Percentiles rank a stretch among this genome's conserved stretches.
These are phyloP conservation scores for Drosophila nasuta DNA, from an alignment of 1,140 invertebrate species.

Conservation along the genomic window DNA sequence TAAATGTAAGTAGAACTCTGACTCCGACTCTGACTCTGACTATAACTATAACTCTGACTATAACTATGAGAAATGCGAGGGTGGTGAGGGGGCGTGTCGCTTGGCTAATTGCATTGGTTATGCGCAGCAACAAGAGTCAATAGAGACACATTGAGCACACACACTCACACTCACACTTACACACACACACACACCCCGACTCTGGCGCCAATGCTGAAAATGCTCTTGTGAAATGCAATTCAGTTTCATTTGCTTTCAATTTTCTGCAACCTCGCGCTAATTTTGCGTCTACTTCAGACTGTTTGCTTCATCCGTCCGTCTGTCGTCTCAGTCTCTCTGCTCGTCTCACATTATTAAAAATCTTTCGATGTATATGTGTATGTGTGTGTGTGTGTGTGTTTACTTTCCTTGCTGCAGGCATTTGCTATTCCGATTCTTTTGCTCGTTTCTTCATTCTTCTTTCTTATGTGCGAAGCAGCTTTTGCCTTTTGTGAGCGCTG, in stretches of 20 bases:
- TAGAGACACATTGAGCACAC: constrained; percentile 26
- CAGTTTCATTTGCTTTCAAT: constrained; percentile 79
- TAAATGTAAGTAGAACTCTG: constrained; percentile 72
- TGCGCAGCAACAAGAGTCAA: constrained; percentile 48
- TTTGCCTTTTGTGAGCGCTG: constrained; percentile 28
- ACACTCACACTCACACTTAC: not conserved
- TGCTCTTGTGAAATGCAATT: constrained; percentile 38
- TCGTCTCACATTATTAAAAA: constrained; percentile 19
- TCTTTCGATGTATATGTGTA: not conserved
- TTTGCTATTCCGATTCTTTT: constrained; percentile 34
- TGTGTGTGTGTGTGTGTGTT: constrained; percentile 1
- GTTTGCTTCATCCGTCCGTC: constrained; percentile 1
- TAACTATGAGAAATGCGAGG: not conserved
- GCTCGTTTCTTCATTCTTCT: not conserved
- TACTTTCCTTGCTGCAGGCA: constrained; percentile 34
- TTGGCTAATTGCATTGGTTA: constrained; percentile 70
- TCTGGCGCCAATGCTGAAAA: constrained; percentile 5
- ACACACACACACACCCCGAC: not conserved
- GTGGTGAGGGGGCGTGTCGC: constrained; percentile 31
- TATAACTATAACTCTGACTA: constrained; percentile 10
- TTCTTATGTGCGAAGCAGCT: constrained; percentile 3
- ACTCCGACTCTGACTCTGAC: not conserved
- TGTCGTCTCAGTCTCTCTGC: not conserved
- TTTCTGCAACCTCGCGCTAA: constrained; percentile 65
- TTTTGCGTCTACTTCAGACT: constrained; percentile 34